A percentile compares a stretch with the other conserved stretches of the same genome.
These are phyloP conservation scores for Chrysopilus asiliformis DNA, from an alignment of 2,888 invertebrate species.

Conservation along the genomic window DNA sequence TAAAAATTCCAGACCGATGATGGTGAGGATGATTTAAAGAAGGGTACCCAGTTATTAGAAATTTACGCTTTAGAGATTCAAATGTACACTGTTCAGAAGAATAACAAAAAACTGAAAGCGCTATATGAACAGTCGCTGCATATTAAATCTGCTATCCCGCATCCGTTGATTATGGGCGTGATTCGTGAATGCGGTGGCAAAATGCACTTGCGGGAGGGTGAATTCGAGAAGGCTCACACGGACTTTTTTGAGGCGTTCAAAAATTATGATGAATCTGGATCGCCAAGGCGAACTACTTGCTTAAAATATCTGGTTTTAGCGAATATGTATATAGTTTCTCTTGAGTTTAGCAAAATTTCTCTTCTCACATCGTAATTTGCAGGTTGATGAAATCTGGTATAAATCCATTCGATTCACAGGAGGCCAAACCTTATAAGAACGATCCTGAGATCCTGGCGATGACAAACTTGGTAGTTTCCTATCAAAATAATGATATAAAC, in stretches of 20 bases:
- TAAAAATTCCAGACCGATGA: slow-evolving; percentile 67
- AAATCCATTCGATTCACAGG: slow-evolving; percentile 99
- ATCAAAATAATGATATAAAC: slow-evolving; percentile 96
- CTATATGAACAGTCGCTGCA: slow-evolving; percentile 96
- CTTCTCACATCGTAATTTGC: slow-evolving; percentile 13
- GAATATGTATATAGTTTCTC: slow-evolving; percentile 68
- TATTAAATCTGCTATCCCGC: slow-evolving; percentile 99
- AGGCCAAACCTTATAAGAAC: slow-evolving; percentile 98
- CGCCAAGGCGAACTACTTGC: slow-evolving; percentile 90
- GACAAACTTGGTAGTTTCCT: slow-evolving; percentile 94
- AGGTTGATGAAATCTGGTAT: slow-evolving; percentile 99
- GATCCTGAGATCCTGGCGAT: slow-evolving; percentile 98
- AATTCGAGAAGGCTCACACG: slow-evolving; percentile 97
- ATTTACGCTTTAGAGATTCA: slow-evolving; percentile 99
- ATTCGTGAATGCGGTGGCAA: slow-evolving; percentile 99
- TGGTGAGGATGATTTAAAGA: slow-evolving; percentile 94
- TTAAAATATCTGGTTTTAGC: slow-evolving; percentile 95
- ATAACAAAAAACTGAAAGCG: slow-evolving; percentile 93
- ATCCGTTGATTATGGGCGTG: slow-evolving; percentile 98
- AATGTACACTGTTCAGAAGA: slow-evolving; percentile 99
- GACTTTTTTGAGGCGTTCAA: slow-evolving; percentile 99
- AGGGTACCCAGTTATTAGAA: slow-evolving; percentile 93
- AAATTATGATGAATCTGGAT: slow-evolving; percentile 98
- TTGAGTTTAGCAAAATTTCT: background rate
- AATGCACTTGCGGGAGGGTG: slow-evolving; percentile 97